Evolutionary conservation across 1,140 invertebrate genomes (phyloP).

Genomic region (Muscidifurax raptorellus): DNA sequence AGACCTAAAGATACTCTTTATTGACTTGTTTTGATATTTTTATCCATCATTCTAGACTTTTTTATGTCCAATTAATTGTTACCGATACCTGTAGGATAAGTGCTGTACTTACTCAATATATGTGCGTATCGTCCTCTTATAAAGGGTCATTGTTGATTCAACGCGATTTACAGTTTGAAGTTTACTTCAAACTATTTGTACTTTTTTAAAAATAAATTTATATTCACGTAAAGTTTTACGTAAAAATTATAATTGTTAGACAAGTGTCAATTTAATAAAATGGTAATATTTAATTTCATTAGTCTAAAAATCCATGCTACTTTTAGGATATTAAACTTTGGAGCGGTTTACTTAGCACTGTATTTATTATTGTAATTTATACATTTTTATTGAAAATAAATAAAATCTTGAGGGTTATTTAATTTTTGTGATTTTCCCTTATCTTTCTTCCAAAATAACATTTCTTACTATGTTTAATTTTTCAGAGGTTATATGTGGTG

Average conservation of each 20-base stretch:
- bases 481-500: not conserved
- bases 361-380: conserved; percentile 61
- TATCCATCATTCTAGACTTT: not conserved
- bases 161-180: not conserved
- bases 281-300: not conserved
- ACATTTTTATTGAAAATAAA: conserved; percentile 62
- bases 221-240: not conserved
- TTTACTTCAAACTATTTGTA: not conserved
- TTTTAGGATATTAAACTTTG: conserved; percentile 45
- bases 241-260: not conserved
- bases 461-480: not conserved
- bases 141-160: not conserved
- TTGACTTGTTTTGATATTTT: conserved; percentile 27
- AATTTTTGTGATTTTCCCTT: conserved; percentile 44
- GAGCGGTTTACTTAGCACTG: conserved; percentile 63
- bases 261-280: not conserved
- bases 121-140: too few species aligned
- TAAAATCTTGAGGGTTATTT: conserved; percentile 71
- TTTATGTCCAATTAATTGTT: conserved; percentile 38
- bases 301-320: not conserved
- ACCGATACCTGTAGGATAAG: conserved; percentile 24
- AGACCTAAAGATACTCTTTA: conserved; percentile 50
- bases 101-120: conserved; percentile 4
- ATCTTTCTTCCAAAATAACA: conserved; percentile 13
- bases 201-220: not conserved